Evolutionary conservation across 2,113 vertebrate species (phyloP).

Genomic region (Channa argus): DNA sequence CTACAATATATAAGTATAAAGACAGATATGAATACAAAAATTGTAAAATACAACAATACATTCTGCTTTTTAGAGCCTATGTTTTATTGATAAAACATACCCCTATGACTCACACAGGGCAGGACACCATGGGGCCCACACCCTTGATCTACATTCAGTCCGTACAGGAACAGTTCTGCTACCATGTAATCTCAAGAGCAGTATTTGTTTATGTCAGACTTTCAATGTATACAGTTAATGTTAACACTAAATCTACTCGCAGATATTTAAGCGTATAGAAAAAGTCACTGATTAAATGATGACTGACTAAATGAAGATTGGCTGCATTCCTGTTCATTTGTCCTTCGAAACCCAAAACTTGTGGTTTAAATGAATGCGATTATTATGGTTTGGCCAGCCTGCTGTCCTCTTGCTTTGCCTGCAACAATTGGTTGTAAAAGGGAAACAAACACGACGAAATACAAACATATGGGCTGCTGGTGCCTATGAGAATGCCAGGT

Average conservation of each 20-base stretch:
- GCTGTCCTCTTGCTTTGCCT: slow-evolving; percentile 27
- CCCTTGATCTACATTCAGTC: slow-evolving; percentile 21
- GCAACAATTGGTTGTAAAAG: slow-evolving; percentile 4
- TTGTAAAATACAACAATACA: too few species aligned
- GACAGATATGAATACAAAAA: too few species aligned
- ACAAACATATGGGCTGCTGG: slow-evolving; percentile 1
- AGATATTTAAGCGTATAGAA: background rate
- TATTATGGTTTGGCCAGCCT: slow-evolving; percentile 40
- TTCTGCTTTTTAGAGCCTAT: too few species aligned
- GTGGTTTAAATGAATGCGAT: slow-evolving; percentile 4
- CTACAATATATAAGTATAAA: too few species aligned
- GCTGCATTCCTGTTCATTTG: too few species aligned
- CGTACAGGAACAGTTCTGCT: slow-evolving; percentile 12
- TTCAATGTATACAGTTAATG: slow-evolving; percentile 10
- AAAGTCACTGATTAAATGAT: too few species aligned
- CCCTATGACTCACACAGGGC: too few species aligned
- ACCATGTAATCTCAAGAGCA: slow-evolving; percentile 2
- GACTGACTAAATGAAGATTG: too few species aligned
- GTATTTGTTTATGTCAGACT: slow-evolving; percentile 9
- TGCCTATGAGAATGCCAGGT: background rate
- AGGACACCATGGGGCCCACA: background rate
- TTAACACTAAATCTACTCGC: background rate
- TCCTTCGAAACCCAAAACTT: too few species aligned
- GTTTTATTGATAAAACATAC: too few species aligned
- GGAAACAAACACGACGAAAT: background rate